Evolutionary conservation across 1,140 invertebrate species (phyloP), one percentile per base, ranked within the genome.

Genomic region (Hydropsyche tenuis): DNA sequence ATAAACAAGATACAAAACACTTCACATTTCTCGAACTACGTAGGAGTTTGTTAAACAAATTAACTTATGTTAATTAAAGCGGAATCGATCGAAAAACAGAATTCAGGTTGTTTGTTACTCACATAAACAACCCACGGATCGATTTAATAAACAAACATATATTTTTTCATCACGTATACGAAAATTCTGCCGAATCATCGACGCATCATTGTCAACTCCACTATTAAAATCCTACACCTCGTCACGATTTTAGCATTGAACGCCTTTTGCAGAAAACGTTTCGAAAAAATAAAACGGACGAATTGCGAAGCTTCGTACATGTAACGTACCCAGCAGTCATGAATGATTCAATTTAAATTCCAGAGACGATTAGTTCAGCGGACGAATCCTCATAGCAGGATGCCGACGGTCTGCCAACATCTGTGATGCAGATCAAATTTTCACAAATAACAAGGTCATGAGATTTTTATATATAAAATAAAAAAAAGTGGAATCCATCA

Each of bases 281-380:
- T 12, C 23, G 20, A 16, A 18, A 22, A 23, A 12, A 20, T 23
- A 51, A 12, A 53, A 16, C 5, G 18, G 6, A 23, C 11, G 56
- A 62, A 62, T 16, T 62, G 56, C n/a, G 51, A 37, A 3, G 30
- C 30, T 37, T 37, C 30, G 30, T 37, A 37, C 30, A 9, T 37
- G 30, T 37, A 37, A 37, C 9, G 9, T 37, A 37, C 48, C 6
- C 43, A 23, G 6, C 42, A 25, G 43, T 22, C 56, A 68, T 23
- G 65, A 68, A 68, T 48, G 65, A 48, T 53, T 70, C 74, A 73
- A 76, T 76, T 73, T 73, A 76, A 76, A 76, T 76, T 76, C 74
- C 74, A 53, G 22, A 46, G 71, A 20, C 65, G 65, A 76, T 73
- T 76, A 43, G 70, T 71, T 27, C 65, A 20, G 37, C 27, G 9